phyloP scores from a whole-genome alignment of 2,797 vertebrate genomes.

The Neomorphus geoffroyi region DNA sequence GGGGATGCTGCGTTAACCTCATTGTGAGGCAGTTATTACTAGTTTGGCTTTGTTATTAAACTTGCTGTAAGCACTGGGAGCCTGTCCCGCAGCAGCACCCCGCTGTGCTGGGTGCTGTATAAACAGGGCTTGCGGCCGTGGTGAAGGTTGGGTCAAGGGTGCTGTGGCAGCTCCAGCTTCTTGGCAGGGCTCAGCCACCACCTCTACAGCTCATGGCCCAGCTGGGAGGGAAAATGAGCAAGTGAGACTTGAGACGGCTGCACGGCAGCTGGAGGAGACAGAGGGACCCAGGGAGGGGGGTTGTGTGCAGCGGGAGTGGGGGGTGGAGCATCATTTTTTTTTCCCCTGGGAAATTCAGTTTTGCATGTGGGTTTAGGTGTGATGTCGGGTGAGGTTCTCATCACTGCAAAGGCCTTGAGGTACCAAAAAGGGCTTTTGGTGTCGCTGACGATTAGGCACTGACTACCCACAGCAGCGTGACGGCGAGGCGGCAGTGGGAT shows the following conservation, averaged over 20 bases:
- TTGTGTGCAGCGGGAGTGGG: rapidly evolving
- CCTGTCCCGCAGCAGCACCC: background rate
- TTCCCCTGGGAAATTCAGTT: constrained; percentile 55
- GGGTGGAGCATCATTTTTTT: background rate
- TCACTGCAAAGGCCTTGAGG: constrained; percentile 33
- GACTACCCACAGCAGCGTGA: background rate
- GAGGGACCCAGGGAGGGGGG: rapidly evolving
- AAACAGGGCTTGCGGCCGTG: background rate
- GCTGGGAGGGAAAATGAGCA: background rate
- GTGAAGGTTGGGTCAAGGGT: constrained; percentile 41
- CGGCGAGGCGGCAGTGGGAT: background rate
- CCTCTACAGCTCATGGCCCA: background rate
- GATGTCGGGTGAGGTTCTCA: constrained; percentile 24
- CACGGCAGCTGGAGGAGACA: constrained; percentile 1
- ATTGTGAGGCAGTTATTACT: background rate
- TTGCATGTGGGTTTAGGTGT: constrained; percentile 58
- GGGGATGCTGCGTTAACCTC: background rate
- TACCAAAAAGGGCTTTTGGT: background rate
- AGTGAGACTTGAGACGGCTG: background rate
- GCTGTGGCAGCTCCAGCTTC: background rate
- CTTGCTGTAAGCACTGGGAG: background rate
- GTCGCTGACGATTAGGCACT: background rate
- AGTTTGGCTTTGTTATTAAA: constrained; percentile 39
- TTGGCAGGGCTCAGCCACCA: background rate
- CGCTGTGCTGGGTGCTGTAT: background rate